Percentiles rank a stretch among this genome's conserved stretches.
Conservation (phyloP, 2,113 vertebrate species). For the Otolemur garnettii region DNA sequence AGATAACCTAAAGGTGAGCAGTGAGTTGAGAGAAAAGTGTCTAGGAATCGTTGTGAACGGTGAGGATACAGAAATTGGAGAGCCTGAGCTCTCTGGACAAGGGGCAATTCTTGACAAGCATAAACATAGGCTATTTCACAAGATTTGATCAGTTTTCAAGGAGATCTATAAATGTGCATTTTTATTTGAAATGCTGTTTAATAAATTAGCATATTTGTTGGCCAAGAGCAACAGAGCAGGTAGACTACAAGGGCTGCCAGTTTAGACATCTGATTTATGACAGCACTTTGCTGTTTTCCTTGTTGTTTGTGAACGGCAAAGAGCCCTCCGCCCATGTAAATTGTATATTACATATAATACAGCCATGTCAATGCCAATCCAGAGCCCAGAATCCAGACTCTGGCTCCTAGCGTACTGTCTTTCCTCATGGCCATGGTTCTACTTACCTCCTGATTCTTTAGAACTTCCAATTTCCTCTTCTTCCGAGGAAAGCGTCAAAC, state of each 20-base stretch:
- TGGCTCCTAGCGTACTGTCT: not conserved
- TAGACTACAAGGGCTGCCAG: not conserved
- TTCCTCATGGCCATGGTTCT: not conserved
- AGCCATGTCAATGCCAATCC: not conserved
- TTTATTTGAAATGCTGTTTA: conserved; percentile 13
- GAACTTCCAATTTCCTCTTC: not conserved
- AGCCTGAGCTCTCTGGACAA: not conserved
- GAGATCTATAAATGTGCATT: conserved; percentile 31
- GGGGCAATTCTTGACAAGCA: not conserved
- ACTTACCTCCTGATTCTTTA: not conserved
- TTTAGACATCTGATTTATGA: not conserved
- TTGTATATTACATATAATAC: not conserved
- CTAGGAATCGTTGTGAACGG: not conserved
- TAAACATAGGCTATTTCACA: conserved; percentile 17
- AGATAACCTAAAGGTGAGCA: not conserved
- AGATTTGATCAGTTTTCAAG: conserved; percentile 41
- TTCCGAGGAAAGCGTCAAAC: not conserved
- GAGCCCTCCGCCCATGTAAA: not conserved
- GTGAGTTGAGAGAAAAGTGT: not conserved
- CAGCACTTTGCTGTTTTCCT: not conserved
- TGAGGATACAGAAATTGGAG: not conserved
- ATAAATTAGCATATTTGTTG: conserved; percentile 44
- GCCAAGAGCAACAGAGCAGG: not conserved
- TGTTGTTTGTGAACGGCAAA: not conserved
- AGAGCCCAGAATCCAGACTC: not conserved